These are phyloP conservation scores for Anodontia alba DNA, from an alignment of 2,888 invertebrate species.

Conservation along the genomic window DNA sequence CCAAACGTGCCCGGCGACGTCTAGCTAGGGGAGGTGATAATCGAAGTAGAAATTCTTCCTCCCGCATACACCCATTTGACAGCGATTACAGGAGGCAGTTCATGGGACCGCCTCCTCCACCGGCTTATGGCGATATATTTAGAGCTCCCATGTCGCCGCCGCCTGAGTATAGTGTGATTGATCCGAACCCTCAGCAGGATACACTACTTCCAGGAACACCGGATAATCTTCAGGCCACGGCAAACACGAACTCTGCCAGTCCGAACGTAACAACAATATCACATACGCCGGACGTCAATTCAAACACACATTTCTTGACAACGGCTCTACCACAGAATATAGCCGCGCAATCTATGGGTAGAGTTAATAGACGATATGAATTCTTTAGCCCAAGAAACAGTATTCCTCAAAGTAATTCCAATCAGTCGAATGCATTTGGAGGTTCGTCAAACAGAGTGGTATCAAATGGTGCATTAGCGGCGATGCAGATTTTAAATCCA, in stretches of 20 bases:
- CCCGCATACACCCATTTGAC: conserved; percentile 23
- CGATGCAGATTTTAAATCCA: not conserved
- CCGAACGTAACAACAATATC: not conserved
- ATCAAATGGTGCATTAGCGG: conserved; percentile 1
- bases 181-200: conserved; percentile 39
- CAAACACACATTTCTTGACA: not conserved
- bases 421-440: not conserved
- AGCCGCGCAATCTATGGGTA: not conserved
- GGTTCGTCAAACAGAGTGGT: not conserved
- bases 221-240: not conserved
- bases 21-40: not conserved
- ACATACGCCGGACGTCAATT: not conserved
- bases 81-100: conserved; percentile 21
- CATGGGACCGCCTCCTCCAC: conserved; percentile 39
- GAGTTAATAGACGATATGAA: not conserved
- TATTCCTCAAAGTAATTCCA: not conserved
- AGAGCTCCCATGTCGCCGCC: conserved; percentile 47
- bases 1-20: conserved; percentile 35
- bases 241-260: not conserved
- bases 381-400: not conserved
- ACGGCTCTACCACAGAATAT: no score
- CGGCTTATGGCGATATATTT: conserved; percentile 51
- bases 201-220: not conserved
- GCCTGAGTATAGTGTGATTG: conserved; percentile 42
- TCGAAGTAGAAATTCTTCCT: not conserved